These are phyloP conservation scores for Trachymyrmex cornetzi DNA, from an alignment of 1,140 invertebrate species.

Conservation along the genomic window DNA sequence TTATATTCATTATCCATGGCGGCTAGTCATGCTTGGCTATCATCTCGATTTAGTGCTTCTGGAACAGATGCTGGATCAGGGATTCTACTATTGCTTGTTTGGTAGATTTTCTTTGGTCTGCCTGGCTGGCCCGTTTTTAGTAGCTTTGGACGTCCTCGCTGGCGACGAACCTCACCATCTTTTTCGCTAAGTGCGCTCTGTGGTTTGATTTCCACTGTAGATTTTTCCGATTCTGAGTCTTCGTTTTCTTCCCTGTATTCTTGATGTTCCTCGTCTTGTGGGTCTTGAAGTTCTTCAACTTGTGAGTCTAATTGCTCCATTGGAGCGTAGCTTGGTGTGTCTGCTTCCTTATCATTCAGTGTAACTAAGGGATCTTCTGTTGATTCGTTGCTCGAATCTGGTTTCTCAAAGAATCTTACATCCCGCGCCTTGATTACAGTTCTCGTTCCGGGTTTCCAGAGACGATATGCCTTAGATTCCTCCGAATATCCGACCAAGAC, in stretches of 20 bases:
- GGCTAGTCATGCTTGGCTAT: background rate
- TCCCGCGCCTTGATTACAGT: background rate
- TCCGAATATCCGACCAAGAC: background rate
- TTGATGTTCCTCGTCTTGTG: too few species aligned
- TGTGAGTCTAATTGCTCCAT: background rate
- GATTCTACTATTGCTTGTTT: too few species aligned
- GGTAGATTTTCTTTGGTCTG: too few species aligned
- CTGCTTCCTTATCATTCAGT: background rate
- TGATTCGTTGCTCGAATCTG: background rate
- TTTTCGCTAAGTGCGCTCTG: too few species aligned
- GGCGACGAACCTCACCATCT: too few species aligned
- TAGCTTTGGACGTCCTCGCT: too few species aligned
- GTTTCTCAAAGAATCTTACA: background rate
- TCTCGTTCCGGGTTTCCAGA: background rate
- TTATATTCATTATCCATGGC: background rate
- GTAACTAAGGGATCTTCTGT: background rate
- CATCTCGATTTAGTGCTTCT: background rate
- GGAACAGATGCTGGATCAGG: too few species aligned
- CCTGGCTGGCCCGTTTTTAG: too few species aligned
- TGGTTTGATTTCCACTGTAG: too few species aligned
- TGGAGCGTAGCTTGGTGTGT: background rate
- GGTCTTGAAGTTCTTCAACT: too few species aligned
- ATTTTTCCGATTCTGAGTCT: background rate
- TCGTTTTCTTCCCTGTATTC: too few species aligned
- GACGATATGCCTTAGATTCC: background rate